Conservation (phyloP, 2,888 invertebrate genomes). For the Cephus nigrinus region DNA sequence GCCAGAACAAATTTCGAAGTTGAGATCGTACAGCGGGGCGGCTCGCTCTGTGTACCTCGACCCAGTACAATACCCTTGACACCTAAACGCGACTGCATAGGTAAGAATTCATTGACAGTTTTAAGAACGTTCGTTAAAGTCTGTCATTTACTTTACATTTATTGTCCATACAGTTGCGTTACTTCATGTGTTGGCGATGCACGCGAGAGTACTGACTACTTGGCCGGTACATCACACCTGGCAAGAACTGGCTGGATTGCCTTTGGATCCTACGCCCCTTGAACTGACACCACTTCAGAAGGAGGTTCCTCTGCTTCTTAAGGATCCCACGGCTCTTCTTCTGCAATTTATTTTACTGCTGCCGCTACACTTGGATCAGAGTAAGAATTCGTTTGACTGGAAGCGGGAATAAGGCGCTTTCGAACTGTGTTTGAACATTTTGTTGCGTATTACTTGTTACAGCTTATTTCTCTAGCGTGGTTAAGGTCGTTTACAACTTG, state of each 20-base stretch:
- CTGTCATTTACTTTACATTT: constrained; percentile 16
- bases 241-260: constrained; percentile 70
- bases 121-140: constrained; percentile 9
- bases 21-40: constrained; percentile 91
- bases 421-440: not conserved
- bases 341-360: constrained; percentile 88
- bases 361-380: constrained; percentile 86
- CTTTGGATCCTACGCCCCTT: constrained; percentile 53
- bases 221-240: constrained; percentile 74
- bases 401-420: not conserved
- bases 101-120: constrained; percentile 62
- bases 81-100: constrained; percentile 84
- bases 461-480: constrained; percentile 91
- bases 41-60: constrained; percentile 72
- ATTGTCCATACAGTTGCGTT: constrained; percentile 77
- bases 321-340: constrained; percentile 87
- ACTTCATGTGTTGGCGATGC: constrained; percentile 87
- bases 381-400: constrained; percentile 68
- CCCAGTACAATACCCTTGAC: constrained; percentile 71
- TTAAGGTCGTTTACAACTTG: constrained; percentile 88
- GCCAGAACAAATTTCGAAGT: constrained; percentile 93
- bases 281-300: constrained; percentile 65
- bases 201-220: constrained; percentile 78
- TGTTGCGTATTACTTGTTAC: constrained; percentile 51
- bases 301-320: constrained; percentile 85